phyloP scores from a whole-genome alignment of 2,888 invertebrate genomes.

The Cosmia trapezina region DNA sequence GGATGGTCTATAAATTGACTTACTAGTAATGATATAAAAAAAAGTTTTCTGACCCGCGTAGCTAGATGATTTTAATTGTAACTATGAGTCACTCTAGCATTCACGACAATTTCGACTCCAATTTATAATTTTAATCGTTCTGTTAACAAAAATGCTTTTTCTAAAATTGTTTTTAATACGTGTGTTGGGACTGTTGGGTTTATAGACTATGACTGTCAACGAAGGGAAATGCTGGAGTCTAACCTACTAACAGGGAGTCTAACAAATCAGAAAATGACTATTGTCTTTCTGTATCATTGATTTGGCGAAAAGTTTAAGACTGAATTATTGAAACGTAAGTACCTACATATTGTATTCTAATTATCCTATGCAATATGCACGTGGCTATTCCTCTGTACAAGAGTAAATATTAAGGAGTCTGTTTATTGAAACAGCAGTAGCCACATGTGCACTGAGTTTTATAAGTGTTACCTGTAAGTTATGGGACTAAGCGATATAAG shows the following conservation, averaged over 20 bases:
- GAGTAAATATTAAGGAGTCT: too few species aligned
- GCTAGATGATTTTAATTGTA: not conserved
- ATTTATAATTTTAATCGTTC: not conserved
- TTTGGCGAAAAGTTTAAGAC: not conserved
- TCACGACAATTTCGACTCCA: not conserved
- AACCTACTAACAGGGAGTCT: not conserved
- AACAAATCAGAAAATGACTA: not conserved
- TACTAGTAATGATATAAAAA: not conserved
- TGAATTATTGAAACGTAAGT: not conserved
- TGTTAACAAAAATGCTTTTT: not conserved
- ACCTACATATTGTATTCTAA: not conserved
- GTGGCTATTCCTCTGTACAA: constrained; percentile 3
- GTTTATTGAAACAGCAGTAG: too few species aligned
- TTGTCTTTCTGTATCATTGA: not conserved
- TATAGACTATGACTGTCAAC: not conserved
- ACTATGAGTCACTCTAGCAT: not conserved
- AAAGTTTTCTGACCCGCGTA: not conserved
- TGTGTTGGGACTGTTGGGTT: not conserved
- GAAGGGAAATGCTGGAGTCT: not conserved
- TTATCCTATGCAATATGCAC: too few species aligned
- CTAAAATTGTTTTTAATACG: not conserved
- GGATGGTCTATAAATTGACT: not conserved
- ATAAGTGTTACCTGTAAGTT: not conserved
- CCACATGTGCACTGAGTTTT: not conserved
- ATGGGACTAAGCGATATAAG: too few species aligned